These are phyloP conservation scores for Notospermus geniculatus DNA, from an alignment of 1,140 invertebrate species.

Conservation along the genomic window DNA sequence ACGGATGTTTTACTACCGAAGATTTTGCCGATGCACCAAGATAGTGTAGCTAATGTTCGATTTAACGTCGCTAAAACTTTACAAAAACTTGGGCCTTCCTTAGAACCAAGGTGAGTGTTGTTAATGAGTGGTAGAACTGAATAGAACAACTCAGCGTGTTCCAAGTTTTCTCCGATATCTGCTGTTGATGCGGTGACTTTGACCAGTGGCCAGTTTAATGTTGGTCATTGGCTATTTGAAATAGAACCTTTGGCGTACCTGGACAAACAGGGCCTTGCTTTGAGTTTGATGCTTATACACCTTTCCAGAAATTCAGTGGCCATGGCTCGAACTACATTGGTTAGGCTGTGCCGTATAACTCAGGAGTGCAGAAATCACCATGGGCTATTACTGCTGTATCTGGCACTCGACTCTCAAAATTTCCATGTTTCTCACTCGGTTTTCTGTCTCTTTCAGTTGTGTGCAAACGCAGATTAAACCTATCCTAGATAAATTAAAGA, in stretches of 20 bases:
- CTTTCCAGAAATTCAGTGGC: too few species aligned
- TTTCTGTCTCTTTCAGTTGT: slow-evolving; percentile 54
- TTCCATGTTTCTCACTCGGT: background rate
- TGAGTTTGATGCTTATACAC: too few species aligned
- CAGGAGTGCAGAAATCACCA: too few species aligned
- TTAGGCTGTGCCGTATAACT: too few species aligned
- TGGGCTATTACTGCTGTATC: slow-evolving; percentile 2
- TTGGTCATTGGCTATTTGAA: slow-evolving; percentile 9
- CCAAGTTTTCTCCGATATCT: background rate
- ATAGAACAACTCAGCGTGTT: background rate
- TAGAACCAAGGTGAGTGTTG: slow-evolving; percentile 71
- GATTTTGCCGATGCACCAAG: slow-evolving; percentile 88
- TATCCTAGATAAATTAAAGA: slow-evolving; percentile 89
- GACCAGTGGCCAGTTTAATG: background rate
- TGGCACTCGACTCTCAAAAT: background rate
- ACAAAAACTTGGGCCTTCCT: slow-evolving; percentile 86
- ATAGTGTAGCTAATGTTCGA: slow-evolving; percentile 96
- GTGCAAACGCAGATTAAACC: slow-evolving; percentile 93
- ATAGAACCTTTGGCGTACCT: too few species aligned
- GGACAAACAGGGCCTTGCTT: too few species aligned
- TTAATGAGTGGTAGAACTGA: background rate
- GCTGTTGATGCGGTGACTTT: slow-evolving; percentile 1
- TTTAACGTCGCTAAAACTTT: slow-evolving; percentile 99
- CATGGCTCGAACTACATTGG: too few species aligned
- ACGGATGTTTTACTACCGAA: slow-evolving; percentile 90